phyloP scores from a whole-genome alignment of 2,888 invertebrate genomes.

The Mayetiola destructor region DNA sequence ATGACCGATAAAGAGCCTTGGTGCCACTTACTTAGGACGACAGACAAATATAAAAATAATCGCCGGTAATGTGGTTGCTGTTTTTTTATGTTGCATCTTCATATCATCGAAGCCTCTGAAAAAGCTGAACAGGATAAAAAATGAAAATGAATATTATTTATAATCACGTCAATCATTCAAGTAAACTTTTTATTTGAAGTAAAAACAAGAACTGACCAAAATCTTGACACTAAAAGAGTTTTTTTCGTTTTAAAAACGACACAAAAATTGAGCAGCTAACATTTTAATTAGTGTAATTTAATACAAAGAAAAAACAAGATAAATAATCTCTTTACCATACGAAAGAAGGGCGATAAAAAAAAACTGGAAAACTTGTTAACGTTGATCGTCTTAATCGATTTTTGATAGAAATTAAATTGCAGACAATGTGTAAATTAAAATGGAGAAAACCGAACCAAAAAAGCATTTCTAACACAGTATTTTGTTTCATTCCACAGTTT shows the following conservation, averaged over 20 bases:
- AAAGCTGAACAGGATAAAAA: too few species aligned
- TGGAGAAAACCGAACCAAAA: conserved; percentile 19
- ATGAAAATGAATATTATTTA: too few species aligned
- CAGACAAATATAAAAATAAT: neutral
- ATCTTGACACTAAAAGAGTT: neutral
- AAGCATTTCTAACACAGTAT: too few species aligned
- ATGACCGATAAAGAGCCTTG: too few species aligned
- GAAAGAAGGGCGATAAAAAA: neutral
- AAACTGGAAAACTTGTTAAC: neutral
- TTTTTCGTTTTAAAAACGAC: too few species aligned
- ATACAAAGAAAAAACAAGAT: too few species aligned
- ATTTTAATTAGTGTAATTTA: too few species aligned
- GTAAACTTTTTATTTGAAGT: neutral
- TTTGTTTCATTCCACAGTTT: too few species aligned
- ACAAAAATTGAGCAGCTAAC: neutral
- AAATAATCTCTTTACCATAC: too few species aligned
- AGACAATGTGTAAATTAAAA: conserved; percentile 35
- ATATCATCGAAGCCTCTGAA: neutral
- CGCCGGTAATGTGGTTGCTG: neutral
- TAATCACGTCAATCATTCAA: conserved; percentile 13
- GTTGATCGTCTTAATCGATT: conserved; percentile 16
- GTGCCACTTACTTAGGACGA: neutral
- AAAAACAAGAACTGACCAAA: neutral
- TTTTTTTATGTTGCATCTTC: neutral
- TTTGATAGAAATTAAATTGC: conserved; percentile 35